Percentiles rank a stretch among this genome's conserved stretches.
Evolutionary conservation across 2,113 vertebrate species (phyloP).

Genomic region (Aptenodytes patagonicus): DNA sequence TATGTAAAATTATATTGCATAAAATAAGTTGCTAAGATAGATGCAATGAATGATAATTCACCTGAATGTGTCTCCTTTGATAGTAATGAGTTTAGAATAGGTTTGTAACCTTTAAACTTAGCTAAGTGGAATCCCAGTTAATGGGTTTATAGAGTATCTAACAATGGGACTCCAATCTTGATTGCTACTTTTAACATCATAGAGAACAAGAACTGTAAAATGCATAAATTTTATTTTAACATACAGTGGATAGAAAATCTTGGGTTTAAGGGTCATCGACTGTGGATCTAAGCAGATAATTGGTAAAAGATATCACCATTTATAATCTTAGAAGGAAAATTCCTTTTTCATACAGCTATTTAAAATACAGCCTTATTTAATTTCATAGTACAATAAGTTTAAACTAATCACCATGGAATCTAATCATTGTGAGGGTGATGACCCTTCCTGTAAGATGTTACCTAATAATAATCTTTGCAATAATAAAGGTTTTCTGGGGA

Average conservation of each 20-base stretch:
- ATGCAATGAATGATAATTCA: neutral
- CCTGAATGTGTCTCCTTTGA: neutral
- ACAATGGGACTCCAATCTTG: neutral
- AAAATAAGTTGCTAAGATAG: neutral
- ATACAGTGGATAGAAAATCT: neutral
- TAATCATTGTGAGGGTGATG: neutral
- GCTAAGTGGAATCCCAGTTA: neutral
- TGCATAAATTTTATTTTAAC: neutral
- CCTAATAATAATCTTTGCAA: neutral
- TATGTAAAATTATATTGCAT: neutral
- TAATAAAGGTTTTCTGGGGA: neutral
- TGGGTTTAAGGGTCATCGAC: neutral
- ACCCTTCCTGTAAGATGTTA: neutral
- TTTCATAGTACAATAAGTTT: neutral
- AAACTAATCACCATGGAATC: neutral
- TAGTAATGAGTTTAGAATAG: neutral
- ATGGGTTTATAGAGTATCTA: neutral
- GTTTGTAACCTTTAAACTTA: conserved; percentile 30
- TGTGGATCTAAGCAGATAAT: neutral
- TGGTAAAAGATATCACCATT: neutral
- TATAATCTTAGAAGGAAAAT: neutral
- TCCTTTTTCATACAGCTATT: neutral
- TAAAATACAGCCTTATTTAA: neutral
- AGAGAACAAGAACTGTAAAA: neutral
- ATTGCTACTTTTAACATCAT: neutral